Evolutionary conservation across 1,140 invertebrate species (phyloP), one percentile per base, ranked within the genome.

Genomic region (Drusus annulatus): DNA sequence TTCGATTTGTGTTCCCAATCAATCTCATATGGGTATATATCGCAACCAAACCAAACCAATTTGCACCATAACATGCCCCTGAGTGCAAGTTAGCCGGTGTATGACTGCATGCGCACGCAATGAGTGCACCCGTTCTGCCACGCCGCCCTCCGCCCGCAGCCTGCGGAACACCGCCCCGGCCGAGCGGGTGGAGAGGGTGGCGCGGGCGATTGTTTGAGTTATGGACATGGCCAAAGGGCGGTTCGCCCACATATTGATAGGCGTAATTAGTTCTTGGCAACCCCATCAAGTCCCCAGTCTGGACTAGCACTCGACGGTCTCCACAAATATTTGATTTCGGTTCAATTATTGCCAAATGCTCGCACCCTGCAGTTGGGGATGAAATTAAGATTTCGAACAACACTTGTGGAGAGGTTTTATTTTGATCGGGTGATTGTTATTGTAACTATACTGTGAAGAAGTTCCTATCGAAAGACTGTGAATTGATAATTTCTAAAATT

Each of bases 251-350:
- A 65, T 65, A 65, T 74, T 74, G 71, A 74, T 74, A 56, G 71
- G 50, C 31, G 71, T 74, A 74, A 74, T 74, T 74, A 74, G 71
- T 28, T 74, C 71, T 74, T 36, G 71, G 21, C 71, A 52, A 56
- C 50, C 71, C 71, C 50, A 54, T 56, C 51, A 52, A 50, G 52
- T 52, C 21, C 52, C 50, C 19, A 52, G 36, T 45, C 36, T 36
- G 31, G 8, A 36, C 31, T 45, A 45, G 31, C 25, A 31, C 17
- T 56, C 17, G 54, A 17, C n/a, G 21, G 54, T 56, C 54, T 56
- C 54, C n/a, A 19, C 54, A 56, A 56, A 56, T 56, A 56, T 56
- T 56, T 56, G n/a, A 56, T 56, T 21, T 21, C 21, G n/a, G 21
- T 17, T 21, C 54, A 19, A 56, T 56, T 56, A 56, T 17, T 56